Conservation (phyloP, 2,888 invertebrate species). For the Helicoverpa assulta region DNA sequence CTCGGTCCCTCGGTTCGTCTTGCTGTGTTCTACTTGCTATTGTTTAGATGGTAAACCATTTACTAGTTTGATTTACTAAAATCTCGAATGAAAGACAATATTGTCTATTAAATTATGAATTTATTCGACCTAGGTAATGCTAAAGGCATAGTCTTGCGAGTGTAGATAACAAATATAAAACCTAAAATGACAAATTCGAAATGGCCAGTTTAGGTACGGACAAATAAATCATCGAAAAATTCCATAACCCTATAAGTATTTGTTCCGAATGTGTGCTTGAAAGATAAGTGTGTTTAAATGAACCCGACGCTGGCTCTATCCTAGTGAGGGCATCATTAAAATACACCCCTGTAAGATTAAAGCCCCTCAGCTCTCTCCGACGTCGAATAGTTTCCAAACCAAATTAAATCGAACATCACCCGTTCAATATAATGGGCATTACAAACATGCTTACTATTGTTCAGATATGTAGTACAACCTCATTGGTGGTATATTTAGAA, state of each 20-base stretch:
- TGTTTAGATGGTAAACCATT: constrained; percentile 16
- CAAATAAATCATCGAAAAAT: constrained; percentile 9
- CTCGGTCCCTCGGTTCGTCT: constrained; percentile 16
- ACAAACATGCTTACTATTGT: constrained; percentile 17
- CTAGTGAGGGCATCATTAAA: constrained; percentile 40
- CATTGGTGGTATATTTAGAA: too few species aligned
- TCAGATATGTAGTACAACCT: background rate
- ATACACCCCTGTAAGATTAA: constrained; percentile 33
- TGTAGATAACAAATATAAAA: constrained; percentile 6
- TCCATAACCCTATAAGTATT: constrained; percentile 4
- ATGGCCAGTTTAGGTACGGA: background rate
- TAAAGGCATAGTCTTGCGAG: too few species aligned
- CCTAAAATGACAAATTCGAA: too few species aligned
- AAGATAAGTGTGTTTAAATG: constrained; percentile 3
- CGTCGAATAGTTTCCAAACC: constrained; percentile 28
- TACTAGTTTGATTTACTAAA: constrained; percentile 18
- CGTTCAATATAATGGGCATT: background rate
- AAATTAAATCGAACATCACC: constrained; percentile 11
- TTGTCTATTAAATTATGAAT: background rate
- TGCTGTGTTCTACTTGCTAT: constrained; percentile 4
- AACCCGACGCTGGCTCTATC: constrained; percentile 1
- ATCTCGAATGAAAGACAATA: constrained; percentile 45
- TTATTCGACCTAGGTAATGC: too few species aligned
- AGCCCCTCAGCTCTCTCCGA: constrained; percentile 12
- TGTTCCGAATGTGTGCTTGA: constrained; percentile 9